These are phyloP conservation scores for Melikaiella ostensackeni DNA, from an alignment of 2,888 invertebrate species.

Conservation along the genomic window DNA sequence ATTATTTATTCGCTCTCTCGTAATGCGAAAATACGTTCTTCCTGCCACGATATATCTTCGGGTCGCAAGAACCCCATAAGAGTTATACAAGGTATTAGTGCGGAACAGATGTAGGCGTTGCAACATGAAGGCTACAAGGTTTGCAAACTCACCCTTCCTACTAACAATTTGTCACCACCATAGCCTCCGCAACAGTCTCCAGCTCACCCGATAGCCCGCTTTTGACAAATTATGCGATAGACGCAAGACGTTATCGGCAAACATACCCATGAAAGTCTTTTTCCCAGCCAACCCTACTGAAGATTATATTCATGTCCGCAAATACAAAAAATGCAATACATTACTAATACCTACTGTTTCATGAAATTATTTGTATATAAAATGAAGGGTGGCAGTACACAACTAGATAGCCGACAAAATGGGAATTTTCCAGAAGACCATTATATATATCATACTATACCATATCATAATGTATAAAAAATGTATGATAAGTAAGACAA, in stretches of 20 bases:
- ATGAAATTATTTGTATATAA: too few species aligned
- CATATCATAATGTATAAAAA: too few species aligned
- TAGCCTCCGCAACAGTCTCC: slow-evolving; percentile 56
- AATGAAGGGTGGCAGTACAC: too few species aligned
- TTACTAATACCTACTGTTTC: not conserved
- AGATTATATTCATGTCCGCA: not conserved
- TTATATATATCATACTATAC: too few species aligned
- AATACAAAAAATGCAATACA: not conserved
- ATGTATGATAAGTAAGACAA: too few species aligned
- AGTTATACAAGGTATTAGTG: slow-evolving; percentile 69
- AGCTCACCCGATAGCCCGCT: slow-evolving; percentile 63
- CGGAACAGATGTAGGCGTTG: slow-evolving; percentile 70
- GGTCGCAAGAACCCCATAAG: slow-evolving; percentile 58
- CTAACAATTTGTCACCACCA: slow-evolving; percentile 69
- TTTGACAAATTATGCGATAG: slow-evolving; percentile 74
- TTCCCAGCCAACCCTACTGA: not conserved
- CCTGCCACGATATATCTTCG: slow-evolving; percentile 47
- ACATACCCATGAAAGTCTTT: slow-evolving; percentile 22
- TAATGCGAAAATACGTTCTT: slow-evolving; percentile 54
- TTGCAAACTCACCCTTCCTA: slow-evolving; percentile 61
- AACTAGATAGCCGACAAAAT: too few species aligned
- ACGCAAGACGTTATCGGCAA: slow-evolving; percentile 66
- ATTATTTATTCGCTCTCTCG: slow-evolving; percentile 55
- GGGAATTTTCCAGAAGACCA: too few species aligned
- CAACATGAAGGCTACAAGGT: slow-evolving; percentile 53